Evolutionary conservation across 2,888 invertebrate genomes (phyloP), one percentile per base, ranked within the genome.

Genomic region (Abrostola tripartita): DNA sequence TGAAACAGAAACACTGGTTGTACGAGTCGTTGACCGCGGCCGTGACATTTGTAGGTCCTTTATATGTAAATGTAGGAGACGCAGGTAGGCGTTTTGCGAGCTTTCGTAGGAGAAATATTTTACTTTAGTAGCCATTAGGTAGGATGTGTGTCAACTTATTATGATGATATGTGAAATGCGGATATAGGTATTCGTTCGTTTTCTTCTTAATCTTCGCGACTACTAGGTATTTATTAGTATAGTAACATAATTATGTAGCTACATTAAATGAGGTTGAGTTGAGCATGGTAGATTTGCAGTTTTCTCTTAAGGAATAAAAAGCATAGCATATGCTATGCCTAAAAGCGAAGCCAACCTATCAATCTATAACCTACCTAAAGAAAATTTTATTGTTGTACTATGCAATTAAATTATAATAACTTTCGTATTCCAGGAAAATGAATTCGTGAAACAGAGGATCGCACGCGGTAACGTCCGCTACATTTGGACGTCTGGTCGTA

Each of bases 401-500:
- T n/a, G 6, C 6, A n/a, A n/a, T 41, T 5, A 37, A 44, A 47
- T 51, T 51, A 42, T 65, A 64, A 59, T 9, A 37, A 35, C 56
- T 57, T 35, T 63, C 11, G 52, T 57, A 61, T 65, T 68, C 57
- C 68, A 95, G 91, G 97, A 98, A 92, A 98, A 98, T 89, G 98
- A 98, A 88, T 98, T 98, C 88, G 95, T 98, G 80, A 98, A 98
- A 91, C 98, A 98, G 88, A 96, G 98, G 86, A 96, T 98, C 76
- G 96, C 97, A 5, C 95, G 97, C 82, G 97, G 97, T 82, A 96
- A 96, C 85, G 95, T 97, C 49, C 95, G 96, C 5, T 98, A 96
- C 92, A 98, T 98, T 85, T 98, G 98, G 98, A 98, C 98, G 0
- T 98, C 98, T 9, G 98, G 98, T 0, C 96, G 98, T 73, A 98